Evolutionary conservation across 2,113 vertebrate species (phyloP).

Genomic region (Nanorana parkeri): DNA sequence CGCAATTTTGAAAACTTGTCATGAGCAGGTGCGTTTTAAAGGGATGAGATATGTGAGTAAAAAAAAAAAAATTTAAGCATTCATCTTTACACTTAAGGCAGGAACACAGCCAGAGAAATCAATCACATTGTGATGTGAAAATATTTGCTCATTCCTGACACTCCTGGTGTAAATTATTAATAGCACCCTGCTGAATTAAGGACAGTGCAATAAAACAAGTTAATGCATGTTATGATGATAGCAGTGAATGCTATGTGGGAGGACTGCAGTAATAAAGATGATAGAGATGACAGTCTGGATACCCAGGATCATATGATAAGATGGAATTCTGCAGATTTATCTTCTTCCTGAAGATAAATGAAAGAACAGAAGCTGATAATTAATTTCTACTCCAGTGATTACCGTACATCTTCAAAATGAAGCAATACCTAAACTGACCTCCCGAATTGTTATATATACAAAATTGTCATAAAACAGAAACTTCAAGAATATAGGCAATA

Average conservation of each 20-base stretch:
- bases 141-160: slow-evolving; percentile 54
- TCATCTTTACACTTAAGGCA: slow-evolving; percentile 42
- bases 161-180: slow-evolving; percentile 54
- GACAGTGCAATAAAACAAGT: slow-evolving; percentile 57
- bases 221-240: slow-evolving; percentile 57
- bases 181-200: slow-evolving; percentile 57
- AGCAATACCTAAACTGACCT: too few relatives aligned
- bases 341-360: slow-evolving; percentile 51
- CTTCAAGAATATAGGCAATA: too few relatives aligned
- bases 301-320: slow-evolving; percentile 29
- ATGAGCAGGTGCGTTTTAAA: background rate
- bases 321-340: slow-evolving; percentile 45
- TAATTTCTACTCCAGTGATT: slow-evolving; percentile 28
- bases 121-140: slow-evolving; percentile 48
- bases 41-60: background rate
- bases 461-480: too few relatives aligned
- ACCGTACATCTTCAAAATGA: background rate
- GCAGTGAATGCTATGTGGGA: slow-evolving; percentile 50
- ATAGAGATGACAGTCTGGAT: slow-evolving; percentile 56
- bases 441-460: too few relatives aligned
- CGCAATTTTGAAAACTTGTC: slow-evolving; percentile 16
- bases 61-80: slow-evolving; percentile 18
- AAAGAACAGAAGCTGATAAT: slow-evolving; percentile 13
- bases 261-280: slow-evolving; percentile 55
- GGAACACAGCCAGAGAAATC: slow-evolving; percentile 31